Percentiles rank a stretch among this genome's conserved stretches.
Conservation (phyloP, 2,888 invertebrate genomes). For the Microctonus hyperodae region DNA sequence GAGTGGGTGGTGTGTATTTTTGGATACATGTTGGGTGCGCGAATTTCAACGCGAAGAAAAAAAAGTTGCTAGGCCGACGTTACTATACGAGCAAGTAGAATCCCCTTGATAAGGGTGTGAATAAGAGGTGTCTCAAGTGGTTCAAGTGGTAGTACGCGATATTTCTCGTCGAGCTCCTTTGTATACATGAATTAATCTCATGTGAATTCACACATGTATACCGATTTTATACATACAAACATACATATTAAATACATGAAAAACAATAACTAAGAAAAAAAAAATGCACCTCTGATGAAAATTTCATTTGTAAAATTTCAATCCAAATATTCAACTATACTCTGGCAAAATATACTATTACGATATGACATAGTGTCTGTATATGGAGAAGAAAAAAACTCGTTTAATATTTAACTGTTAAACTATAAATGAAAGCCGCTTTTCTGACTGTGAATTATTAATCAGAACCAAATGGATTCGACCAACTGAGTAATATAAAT, state of each 20-base stretch:
- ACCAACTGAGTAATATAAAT: background rate
- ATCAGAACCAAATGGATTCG: background rate
- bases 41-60: constrained; percentile 20
- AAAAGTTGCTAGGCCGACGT: constrained; percentile 22
- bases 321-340: background rate
- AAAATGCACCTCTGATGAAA: background rate
- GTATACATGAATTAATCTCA: constrained; percentile 50
- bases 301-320: background rate
- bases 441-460: constrained; percentile 1
- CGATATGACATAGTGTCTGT: background rate
- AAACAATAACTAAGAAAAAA: background rate
- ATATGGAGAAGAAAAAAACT: background rate
- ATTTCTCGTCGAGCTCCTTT: constrained; percentile 40
- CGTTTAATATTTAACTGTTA: background rate
- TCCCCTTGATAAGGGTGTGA: constrained; percentile 55
- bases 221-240: background rate
- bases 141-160: constrained; percentile 45
- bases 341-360: background rate
- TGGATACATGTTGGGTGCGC: background rate
- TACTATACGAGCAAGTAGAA: constrained; percentile 32
- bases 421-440: background rate
- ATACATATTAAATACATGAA: background rate
- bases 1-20: background rate
- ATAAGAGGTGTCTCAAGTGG: constrained; percentile 57
- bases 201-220: constrained; percentile 26